Evolutionary conservation across 2,113 vertebrate species (phyloP).

Genomic region (Heterotis niloticus): DNA sequence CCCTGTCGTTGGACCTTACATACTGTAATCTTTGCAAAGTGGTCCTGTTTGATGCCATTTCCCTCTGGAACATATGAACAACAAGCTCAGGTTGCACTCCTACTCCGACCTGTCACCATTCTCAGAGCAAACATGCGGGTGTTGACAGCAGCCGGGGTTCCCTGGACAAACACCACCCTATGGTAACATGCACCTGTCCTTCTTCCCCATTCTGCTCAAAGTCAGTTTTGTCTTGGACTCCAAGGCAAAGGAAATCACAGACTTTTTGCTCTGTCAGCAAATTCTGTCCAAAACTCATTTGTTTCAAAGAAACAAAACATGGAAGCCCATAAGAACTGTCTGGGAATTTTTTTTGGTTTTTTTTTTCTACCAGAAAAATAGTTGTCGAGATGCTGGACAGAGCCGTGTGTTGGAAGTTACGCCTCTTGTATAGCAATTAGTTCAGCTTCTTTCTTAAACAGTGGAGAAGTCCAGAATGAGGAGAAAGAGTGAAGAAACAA

Average conservation of each 20-base stretch:
- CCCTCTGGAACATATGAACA: not conserved
- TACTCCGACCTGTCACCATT: too few species aligned
- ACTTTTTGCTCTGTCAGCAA: conserved; percentile 6
- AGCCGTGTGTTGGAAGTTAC: not conserved
- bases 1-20: too few species aligned
- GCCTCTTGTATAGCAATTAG: not conserved
- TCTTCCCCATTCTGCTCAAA: conserved; percentile 17
- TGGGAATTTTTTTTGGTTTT: too few species aligned
- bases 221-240: not conserved
- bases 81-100: too few species aligned
- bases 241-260: not conserved
- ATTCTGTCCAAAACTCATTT: not conserved
- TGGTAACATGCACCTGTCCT: conserved; percentile 21
- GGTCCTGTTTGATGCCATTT: not conserved
- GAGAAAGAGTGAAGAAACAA: not conserved
- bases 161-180: not conserved
- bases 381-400: not conserved
- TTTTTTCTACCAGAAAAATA: too few species aligned
- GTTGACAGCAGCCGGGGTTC: not conserved
- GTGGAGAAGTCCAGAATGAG: too few species aligned
- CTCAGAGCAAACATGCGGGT: too few species aligned
- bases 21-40: not conserved
- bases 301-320: not conserved
- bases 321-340: too few species aligned
- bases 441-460: not conserved